phyloP scores from a whole-genome alignment of 2,888 invertebrate species.

The Macrophya alboannulata region DNA sequence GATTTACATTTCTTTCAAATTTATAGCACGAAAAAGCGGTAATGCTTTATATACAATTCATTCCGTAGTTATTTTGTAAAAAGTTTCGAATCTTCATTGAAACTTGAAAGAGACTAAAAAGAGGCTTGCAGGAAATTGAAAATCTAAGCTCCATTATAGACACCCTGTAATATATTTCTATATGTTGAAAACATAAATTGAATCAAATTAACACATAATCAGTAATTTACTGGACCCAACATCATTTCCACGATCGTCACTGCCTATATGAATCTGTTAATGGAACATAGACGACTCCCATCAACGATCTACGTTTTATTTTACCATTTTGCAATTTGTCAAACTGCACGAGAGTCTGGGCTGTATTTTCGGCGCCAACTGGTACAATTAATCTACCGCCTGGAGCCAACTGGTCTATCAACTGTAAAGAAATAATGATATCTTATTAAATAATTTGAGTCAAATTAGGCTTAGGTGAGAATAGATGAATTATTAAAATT shows the following conservation, averaged over 20 bases:
- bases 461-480: too few species aligned
- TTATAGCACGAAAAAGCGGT: neutral
- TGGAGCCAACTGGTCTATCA: slow-evolving; percentile 92
- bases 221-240: slow-evolving; percentile 69
- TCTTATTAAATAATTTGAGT: neutral
- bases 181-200: neutral
- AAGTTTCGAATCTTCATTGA: too few species aligned
- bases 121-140: neutral
- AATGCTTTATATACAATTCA: neutral
- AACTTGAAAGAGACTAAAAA: neutral
- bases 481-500: neutral
- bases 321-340: slow-evolving; percentile 93
- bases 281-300: slow-evolving; percentile 99
- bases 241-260: slow-evolving; percentile 82
- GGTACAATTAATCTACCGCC: slow-evolving; percentile 97
- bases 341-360: slow-evolving; percentile 93
- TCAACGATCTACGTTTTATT: slow-evolving; percentile 88
- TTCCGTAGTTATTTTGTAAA: neutral
- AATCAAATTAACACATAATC: neutral
- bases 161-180: neutral
- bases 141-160: neutral
- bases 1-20: neutral
- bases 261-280: slow-evolving; percentile 92
- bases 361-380: slow-evolving; percentile 92
- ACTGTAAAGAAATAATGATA: slow-evolving; percentile 78